A percentile compares a stretch with the other conserved stretches of the same genome.
Evolutionary conservation across 2,113 vertebrate genomes (phyloP).

Genomic region (Stegastes partitus): DNA sequence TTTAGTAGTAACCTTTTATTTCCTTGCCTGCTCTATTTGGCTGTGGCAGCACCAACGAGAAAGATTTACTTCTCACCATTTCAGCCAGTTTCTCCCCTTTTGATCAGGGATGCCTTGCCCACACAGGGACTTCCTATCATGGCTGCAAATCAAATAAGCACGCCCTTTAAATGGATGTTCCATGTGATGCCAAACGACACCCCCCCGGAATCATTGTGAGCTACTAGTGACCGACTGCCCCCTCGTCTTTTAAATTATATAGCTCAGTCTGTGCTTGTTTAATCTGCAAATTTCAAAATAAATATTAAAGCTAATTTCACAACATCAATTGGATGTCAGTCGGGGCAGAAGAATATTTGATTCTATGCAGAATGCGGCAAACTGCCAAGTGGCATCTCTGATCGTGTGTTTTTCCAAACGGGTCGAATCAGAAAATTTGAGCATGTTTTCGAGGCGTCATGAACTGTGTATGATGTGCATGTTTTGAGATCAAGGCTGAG

Average conservation of each 20-base stretch:
- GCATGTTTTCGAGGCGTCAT: constrained; percentile 27
- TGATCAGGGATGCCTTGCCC: constrained; percentile 56
- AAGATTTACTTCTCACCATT: constrained; percentile 53
- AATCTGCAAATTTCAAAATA: constrained; percentile 59
- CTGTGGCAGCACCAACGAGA: constrained; percentile 12
- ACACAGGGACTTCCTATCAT: constrained; percentile 57
- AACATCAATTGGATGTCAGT: constrained; percentile 60
- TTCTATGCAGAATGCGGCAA: constrained; percentile 48
- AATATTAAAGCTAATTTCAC: constrained; percentile 66
- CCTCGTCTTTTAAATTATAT: constrained; percentile 68
- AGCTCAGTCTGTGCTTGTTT: constrained; percentile 70
- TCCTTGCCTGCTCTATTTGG: constrained; percentile 11
- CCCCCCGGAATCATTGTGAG: constrained; percentile 57
- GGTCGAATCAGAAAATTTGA: constrained; percentile 39
- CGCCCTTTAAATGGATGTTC: constrained; percentile 72
- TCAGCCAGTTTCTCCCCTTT: constrained; percentile 48
- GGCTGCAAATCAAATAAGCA: constrained; percentile 77
- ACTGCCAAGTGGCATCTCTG: constrained; percentile 59
- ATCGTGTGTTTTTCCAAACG: constrained; percentile 63
- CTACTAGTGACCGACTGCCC: constrained; percentile 53
- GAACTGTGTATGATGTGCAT: constrained; percentile 36
- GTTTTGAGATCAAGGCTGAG: constrained; percentile 4
- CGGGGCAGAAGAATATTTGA: constrained; percentile 68
- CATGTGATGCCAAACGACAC: constrained; percentile 61
- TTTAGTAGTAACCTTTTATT: background rate